These are phyloP conservation scores for Phyllopteryx taeniolatus DNA, from an alignment of 2,113 vertebrate species.

Conservation along the genomic window DNA sequence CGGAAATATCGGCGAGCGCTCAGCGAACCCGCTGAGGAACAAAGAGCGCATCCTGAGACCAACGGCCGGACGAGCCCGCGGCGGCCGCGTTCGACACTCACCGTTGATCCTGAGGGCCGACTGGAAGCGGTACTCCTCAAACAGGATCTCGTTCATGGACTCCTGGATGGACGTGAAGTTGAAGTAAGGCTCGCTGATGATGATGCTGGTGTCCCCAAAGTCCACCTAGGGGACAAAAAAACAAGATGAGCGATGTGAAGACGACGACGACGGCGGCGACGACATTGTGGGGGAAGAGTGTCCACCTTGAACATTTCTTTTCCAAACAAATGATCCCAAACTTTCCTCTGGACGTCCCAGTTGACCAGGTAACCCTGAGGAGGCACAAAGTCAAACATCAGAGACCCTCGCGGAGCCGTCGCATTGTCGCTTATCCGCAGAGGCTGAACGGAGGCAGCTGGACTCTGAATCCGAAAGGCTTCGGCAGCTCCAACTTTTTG, in stretches of 20 bases:
- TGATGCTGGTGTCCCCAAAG: slow-evolving; percentile 89
- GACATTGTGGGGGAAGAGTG: background rate
- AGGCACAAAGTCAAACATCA: background rate
- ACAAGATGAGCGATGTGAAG: background rate
- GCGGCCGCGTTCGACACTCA: slow-evolving; percentile 56
- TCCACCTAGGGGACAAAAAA: slow-evolving; percentile 79
- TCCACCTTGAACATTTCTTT: slow-evolving; percentile 98
- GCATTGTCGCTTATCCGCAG: too few species aligned
- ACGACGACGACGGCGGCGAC: background rate
- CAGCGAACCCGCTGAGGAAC: slow-evolving; percentile 83
- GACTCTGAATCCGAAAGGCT: too few species aligned
- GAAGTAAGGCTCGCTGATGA: slow-evolving; percentile 96
- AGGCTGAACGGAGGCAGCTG: too few species aligned
- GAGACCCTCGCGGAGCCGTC: too few species aligned
- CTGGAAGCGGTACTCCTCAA: slow-evolving; percentile 99
- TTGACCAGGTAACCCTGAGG: slow-evolving; percentile 94
- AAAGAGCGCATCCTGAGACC: too few species aligned
- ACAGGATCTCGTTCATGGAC: slow-evolving; percentile 98
- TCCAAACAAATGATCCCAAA: slow-evolving; percentile 98
- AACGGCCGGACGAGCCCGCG: background rate
- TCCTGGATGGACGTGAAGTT: slow-evolving; percentile 98
- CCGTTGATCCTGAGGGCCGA: slow-evolving; percentile 89
- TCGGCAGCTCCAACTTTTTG: too few species aligned
- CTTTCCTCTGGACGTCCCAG: slow-evolving; percentile 98
- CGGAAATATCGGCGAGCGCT: slow-evolving; percentile 90